Evolutionary conservation across 2,888 invertebrate genomes (phyloP).

Genomic region (Epicampocera succincta): DNA sequence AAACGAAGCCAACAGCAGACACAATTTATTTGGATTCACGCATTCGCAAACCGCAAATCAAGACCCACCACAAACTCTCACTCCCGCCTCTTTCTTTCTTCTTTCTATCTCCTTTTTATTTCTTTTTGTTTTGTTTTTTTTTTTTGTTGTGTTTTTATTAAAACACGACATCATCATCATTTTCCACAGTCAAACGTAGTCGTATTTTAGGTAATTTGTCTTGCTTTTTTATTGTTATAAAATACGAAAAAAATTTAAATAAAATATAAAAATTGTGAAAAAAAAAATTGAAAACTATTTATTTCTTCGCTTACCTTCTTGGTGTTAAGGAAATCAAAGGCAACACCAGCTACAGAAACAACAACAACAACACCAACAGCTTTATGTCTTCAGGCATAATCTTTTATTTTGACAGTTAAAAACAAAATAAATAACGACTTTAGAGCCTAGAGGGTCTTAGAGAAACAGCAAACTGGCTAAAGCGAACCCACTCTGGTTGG

Average conservation of each 20-base stretch:
- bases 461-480: slow-evolving; percentile 26
- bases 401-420: slow-evolving; percentile 71
- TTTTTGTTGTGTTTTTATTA: slow-evolving; percentile 24
- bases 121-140: no score
- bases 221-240: slow-evolving; percentile 66
- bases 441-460: slow-evolving; percentile 62
- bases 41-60: slow-evolving; percentile 50
- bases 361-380: slow-evolving; percentile 24
- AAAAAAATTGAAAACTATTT: slow-evolving; percentile 41
- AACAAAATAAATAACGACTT: slow-evolving; percentile 66
- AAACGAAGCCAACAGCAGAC: slow-evolving; percentile 41
- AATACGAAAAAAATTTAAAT: slow-evolving; percentile 46
- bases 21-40: slow-evolving; percentile 57
- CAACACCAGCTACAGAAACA: slow-evolving; percentile 17
- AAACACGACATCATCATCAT: slow-evolving; percentile 31
- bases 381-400: slow-evolving; percentile 64
- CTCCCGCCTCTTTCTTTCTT: no score
- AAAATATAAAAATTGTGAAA: slow-evolving; percentile 70
- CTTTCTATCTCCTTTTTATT: no score
- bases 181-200: slow-evolving; percentile 20
- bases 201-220: slow-evolving; percentile 70
- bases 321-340: slow-evolving; percentile 45
- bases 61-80: slow-evolving; percentile 51
- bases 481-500: slow-evolving; percentile 54
- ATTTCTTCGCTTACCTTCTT: slow-evolving; percentile 19